Base-by-base conservation (phyloP, 2,888 invertebrate species). In the Oasisia sp. region DNA sequence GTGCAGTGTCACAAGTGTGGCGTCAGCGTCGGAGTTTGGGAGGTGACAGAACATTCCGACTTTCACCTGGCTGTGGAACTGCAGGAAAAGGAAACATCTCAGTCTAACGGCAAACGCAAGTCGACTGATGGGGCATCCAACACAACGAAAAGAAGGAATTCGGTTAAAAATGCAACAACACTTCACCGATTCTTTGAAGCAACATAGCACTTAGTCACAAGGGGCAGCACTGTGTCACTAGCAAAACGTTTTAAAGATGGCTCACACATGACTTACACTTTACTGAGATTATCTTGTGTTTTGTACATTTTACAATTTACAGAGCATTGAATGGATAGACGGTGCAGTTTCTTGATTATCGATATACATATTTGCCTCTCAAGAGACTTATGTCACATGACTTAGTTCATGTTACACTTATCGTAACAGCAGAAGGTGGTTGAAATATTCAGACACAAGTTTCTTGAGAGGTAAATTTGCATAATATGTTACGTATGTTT, bases 51-150 rank as follows among this genome's bases (percentile, higher is more conserved):
- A 95, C 99, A 99, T 96, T 96, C 97, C 94, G 99, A 99, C 96
- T 98, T 97, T 96, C 99, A 99, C 96, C 97, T 98, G 94, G 99
- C 99, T 8, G 97, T 97, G 95, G 97, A 97, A 95, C 96, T 99
- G 92, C 98, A 97, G 94, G 96, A 97, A 94, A 97, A 97, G 89
- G 90, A 38, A 32, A 74, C 14, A 27, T 19, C n/a, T 74, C 14
- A 3, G 74, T 74, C 74, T 74, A 74, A 74, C 27, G n/a, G 74
- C 74, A 74, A 74, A n/a, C 74, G 74, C 74, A 74, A 74, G 27
- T 74, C 74, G 7, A 27, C 74, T 27, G 74, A 74, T 27, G 27
- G 74, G 2, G 74, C 5, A 74, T 74, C 74, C 19, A 19, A 74
- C n/a, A 74, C 74, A 74, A 74, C 19, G 27, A 74, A 74, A 74